Conservation (phyloP, 1,140 invertebrate genomes). For the Heliothis subflexa region DNA sequence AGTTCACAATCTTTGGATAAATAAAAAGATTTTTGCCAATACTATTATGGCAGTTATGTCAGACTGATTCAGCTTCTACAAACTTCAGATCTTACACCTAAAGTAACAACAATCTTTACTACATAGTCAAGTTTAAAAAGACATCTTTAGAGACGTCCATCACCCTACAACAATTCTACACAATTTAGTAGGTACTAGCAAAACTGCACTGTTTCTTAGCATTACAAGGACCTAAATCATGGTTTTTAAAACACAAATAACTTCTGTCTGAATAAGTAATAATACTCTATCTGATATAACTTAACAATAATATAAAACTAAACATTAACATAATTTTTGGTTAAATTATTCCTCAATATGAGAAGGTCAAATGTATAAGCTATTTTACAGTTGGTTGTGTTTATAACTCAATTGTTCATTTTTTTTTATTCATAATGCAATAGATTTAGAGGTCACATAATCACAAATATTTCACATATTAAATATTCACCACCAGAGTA, state of each 20-base stretch:
- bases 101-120: neutral
- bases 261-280: neutral
- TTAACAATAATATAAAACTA: slow-evolving; percentile 26
- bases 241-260: too few species aligned
- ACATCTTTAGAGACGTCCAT: too few species aligned
- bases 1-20: slow-evolving; percentile 26
- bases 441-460: slow-evolving; percentile 6
- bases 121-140: neutral
- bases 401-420: neutral
- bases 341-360: slow-evolving; percentile 43
- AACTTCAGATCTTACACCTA: slow-evolving; percentile 22
- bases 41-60: neutral
- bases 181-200: too few species aligned
- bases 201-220: too few species aligned
- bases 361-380: slow-evolving; percentile 24
- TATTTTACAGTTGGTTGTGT: neutral
- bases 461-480: neutral
- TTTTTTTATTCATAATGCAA: neutral
- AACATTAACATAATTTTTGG: slow-evolving; percentile 36
- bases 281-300: slow-evolving; percentile 5
- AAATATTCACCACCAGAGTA: neutral
- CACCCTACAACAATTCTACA: too few species aligned
- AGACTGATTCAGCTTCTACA: neutral
- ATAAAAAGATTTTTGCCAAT: neutral
- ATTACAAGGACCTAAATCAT: too few species aligned